These are phyloP conservation scores for Laupala kohalensis DNA, from an alignment of 1,140 invertebrate genomes.

Conservation along the genomic window DNA sequence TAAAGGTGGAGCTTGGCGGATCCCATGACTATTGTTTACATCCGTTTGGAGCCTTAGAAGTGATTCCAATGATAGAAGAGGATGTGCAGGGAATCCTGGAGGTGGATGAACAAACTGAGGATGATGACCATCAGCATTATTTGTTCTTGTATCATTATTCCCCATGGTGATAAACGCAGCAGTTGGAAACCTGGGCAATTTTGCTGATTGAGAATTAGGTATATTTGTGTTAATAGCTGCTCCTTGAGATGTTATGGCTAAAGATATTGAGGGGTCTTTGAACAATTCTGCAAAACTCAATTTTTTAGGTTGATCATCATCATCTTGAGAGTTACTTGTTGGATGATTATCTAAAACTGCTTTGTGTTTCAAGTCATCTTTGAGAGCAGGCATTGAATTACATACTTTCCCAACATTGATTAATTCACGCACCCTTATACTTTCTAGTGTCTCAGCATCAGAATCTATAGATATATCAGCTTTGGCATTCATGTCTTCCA, in stretches of 20 bases:
- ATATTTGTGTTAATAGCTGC: not conserved
- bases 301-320: not conserved
- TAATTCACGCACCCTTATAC: too few species aligned
- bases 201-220: not conserved
- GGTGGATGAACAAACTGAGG: not conserved
- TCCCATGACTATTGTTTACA: not conserved
- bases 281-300: not conserved
- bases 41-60: not conserved
- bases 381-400: not conserved
- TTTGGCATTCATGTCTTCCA: not conserved
- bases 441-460: too few species aligned
- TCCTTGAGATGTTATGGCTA: too few species aligned
- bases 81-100: conserved; percentile 6
- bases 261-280: not conserved
- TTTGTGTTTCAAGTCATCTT: not conserved
- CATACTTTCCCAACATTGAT: not conserved
- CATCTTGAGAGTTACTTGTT: too few species aligned
- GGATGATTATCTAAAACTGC: not conserved
- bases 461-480: not conserved
- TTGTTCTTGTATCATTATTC: not conserved
- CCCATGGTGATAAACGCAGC: too few species aligned
- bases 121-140: not conserved
- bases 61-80: not conserved
- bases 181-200: not conserved
- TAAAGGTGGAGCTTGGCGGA: not conserved